These are phyloP conservation scores for Sminthurinus aureus DNA, from an alignment of 2,888 invertebrate species.

Conservation along the genomic window DNA sequence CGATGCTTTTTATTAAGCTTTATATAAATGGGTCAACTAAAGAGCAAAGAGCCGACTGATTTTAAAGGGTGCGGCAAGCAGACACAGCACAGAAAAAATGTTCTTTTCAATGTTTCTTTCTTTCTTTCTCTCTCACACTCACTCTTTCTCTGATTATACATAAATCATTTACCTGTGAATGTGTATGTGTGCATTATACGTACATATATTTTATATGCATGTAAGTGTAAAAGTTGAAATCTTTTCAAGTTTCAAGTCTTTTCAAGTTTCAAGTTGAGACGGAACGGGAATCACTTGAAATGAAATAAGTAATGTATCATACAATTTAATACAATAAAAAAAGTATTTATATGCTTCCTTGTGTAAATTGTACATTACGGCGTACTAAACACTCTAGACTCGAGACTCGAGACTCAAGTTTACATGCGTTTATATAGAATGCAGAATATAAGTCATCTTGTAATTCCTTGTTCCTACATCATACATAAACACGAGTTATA, in stretches of 20 bases:
- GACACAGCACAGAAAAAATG: slow-evolving; percentile 6
- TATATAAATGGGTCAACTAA: slow-evolving; percentile 31
- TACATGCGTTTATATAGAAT: neutral
- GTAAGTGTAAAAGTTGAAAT: neutral
- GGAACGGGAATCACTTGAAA: neutral
- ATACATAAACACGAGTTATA: too few relatives aligned
- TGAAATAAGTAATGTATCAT: too few relatives aligned
- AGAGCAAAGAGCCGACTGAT: slow-evolving; percentile 14
- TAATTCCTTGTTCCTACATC: neutral
- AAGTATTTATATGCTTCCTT: neutral
- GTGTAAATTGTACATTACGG: neutral
- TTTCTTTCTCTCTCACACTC: neutral
- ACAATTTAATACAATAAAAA: neutral
- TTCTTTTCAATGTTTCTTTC: slow-evolving; percentile 18
- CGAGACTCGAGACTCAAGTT: too few relatives aligned
- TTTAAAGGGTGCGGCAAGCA: slow-evolving; percentile 28
- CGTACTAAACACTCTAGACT: too few relatives aligned
- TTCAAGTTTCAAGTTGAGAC: too few relatives aligned
- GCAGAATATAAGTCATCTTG: neutral
- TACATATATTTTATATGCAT: neutral
- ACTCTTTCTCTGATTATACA: slow-evolving; percentile 22
- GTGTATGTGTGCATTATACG: neutral
- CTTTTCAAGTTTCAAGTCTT: neutral
- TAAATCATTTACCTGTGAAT: slow-evolving; percentile 29
- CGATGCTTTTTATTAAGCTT: neutral